phyloP scores from a whole-genome alignment of 2,888 invertebrate species.

The Ditula angustiorana region DNA sequence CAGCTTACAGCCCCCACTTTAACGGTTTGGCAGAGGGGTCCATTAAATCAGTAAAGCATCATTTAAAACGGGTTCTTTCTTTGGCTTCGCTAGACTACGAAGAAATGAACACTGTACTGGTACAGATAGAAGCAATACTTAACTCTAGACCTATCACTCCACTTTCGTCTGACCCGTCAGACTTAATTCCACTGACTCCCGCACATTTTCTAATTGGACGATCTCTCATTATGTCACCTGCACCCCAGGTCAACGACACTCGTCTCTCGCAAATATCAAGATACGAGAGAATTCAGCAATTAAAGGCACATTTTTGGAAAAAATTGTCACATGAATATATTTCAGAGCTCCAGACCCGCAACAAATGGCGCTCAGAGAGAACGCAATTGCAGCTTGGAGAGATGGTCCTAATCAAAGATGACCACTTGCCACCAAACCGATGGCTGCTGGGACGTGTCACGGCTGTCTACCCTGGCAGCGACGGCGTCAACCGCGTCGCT shows the following conservation, averaged over 20 bases:
- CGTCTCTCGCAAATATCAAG: neutral
- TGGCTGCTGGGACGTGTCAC: conserved; percentile 9
- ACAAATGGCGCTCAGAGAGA: conserved; percentile 4
- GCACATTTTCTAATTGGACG: conserved; percentile 7
- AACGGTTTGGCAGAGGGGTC: neutral
- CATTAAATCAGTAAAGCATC: neutral
- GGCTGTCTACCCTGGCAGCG: conserved; percentile 5
- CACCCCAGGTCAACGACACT: neutral
- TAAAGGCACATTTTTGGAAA: conserved; percentile 14
- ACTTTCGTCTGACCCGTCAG: conserved; percentile 5
- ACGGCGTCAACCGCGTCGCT: conserved; percentile 6
- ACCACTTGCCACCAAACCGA: neutral
- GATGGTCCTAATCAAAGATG: conserved; percentile 16
- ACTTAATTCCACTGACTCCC: neutral
- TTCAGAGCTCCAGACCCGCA: conserved; percentile 11
- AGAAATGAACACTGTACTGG: conserved; percentile 2
- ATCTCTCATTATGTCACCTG: neutral
- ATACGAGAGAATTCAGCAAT: conserved; percentile 1
- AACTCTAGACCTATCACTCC: conserved; percentile 11
- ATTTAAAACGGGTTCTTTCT: neutral
- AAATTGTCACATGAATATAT: conserved; percentile 4
- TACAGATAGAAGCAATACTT: neutral
- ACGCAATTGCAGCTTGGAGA: neutral
- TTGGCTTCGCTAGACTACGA: conserved; percentile 2
- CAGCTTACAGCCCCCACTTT: too few relatives aligned